Conservation (phyloP, 2,113 vertebrate genomes). For the Cyanoderma ruficeps region DNA sequence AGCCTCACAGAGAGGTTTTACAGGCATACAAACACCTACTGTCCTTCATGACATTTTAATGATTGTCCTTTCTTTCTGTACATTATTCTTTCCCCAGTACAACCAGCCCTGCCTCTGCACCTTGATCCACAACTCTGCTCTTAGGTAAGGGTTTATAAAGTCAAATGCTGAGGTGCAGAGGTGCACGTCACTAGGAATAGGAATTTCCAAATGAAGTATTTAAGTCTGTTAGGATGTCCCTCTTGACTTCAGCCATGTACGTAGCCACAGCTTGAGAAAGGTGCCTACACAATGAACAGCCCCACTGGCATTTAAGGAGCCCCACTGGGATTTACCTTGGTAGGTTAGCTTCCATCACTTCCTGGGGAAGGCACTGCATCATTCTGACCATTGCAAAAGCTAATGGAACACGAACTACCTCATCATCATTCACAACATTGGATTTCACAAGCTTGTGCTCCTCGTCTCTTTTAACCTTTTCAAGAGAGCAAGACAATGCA, state of each 20-base stretch:
- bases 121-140: not conserved
- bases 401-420: constrained; percentile 88
- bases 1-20: not conserved
- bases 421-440: constrained; percentile 89
- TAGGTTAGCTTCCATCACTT: constrained; percentile 89
- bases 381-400: constrained; percentile 95
- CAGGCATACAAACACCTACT: not conserved
- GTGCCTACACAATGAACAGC: not conserved
- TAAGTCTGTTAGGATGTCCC: not conserved
- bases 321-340: constrained; percentile 74
- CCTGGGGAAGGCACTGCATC: constrained; percentile 89
- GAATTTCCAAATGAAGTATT: not conserved
- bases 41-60: not conserved
- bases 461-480: constrained; percentile 89
- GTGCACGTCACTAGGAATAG: not conserved
- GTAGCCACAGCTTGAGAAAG: not conserved
- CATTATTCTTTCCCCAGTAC: not conserved
- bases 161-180: not conserved
- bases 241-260: not conserved
- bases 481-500: constrained; percentile 2
- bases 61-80: not conserved
- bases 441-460: constrained; percentile 93
- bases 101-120: not conserved
- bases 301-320: not conserved
- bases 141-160: not conserved